phyloP scores from a whole-genome alignment of 2,888 invertebrate genomes.

The Aphrophora alni region DNA sequence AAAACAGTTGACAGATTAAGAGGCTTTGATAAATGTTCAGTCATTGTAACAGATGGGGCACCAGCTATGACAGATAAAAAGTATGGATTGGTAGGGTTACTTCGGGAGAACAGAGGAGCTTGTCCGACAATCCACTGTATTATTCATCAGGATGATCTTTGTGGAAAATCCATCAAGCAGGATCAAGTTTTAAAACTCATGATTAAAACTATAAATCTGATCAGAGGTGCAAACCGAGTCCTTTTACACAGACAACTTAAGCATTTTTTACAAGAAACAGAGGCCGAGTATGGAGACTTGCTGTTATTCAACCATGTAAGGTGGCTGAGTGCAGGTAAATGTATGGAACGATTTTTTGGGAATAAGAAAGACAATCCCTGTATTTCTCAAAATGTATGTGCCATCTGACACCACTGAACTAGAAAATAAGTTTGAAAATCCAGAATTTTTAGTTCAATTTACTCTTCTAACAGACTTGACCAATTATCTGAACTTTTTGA shows the following conservation, averaged over 20 bases:
- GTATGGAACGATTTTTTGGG: background rate
- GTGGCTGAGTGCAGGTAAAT: slow-evolving; percentile 41
- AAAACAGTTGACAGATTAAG: slow-evolving; percentile 37
- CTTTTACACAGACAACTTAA: slow-evolving; percentile 39
- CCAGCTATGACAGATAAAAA: slow-evolving; percentile 45
- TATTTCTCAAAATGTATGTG: too few relatives aligned
- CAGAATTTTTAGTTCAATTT: too few relatives aligned
- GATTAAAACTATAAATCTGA: slow-evolving; percentile 25
- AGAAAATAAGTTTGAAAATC: too few relatives aligned
- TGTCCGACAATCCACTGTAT: slow-evolving; percentile 45
- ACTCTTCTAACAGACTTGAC: too few relatives aligned
- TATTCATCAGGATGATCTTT: slow-evolving; percentile 37
- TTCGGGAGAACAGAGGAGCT: slow-evolving; percentile 39
- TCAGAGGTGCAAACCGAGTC: slow-evolving; percentile 26
- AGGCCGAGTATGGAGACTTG: slow-evolving; percentile 41
- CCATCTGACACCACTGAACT: background rate
- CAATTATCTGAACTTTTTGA: too few relatives aligned
- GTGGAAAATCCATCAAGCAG: slow-evolving; percentile 30
- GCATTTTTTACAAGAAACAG: slow-evolving; percentile 42
- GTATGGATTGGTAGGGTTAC: slow-evolving; percentile 39
- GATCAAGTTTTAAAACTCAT: slow-evolving; percentile 17
- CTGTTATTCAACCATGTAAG: slow-evolving; percentile 44
- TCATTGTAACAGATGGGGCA: slow-evolving; percentile 40
- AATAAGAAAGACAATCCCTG: background rate
- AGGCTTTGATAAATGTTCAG: slow-evolving; percentile 37